A percentile compares a stretch with the other conserved stretches of the same genome.
Evolutionary conservation across 2,797 vertebrate genomes (phyloP).

Genomic region (Peromyscus aztecus): DNA sequence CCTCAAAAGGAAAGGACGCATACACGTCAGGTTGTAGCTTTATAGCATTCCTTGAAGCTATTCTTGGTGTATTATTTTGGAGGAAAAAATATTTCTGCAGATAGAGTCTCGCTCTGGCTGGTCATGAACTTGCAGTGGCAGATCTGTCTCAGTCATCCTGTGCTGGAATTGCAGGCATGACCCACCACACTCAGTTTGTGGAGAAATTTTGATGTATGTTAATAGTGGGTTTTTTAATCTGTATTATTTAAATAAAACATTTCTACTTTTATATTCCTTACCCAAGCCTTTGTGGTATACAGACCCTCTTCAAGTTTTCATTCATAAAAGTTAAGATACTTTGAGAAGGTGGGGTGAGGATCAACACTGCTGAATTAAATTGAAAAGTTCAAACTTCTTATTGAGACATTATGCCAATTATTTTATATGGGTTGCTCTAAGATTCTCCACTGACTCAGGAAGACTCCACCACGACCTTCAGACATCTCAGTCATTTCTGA

Average conservation of each 20-base stretch:
- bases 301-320: not conserved
- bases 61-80: not conserved
- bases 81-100: not conserved
- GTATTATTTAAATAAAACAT: slow-evolving; percentile 25
- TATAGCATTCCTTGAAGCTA: not conserved
- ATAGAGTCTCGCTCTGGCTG: not conserved
- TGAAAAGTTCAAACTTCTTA: slow-evolving; percentile 24
- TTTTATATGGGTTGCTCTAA: not conserved
- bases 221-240: not conserved
- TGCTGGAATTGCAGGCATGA: not conserved
- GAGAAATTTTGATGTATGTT: slow-evolving; percentile 16
- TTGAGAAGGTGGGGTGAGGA: not conserved
- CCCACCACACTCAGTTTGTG: not conserved
- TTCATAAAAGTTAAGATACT: slow-evolving; percentile 7
- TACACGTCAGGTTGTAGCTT: not conserved
- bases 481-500: slow-evolving; percentile 7
- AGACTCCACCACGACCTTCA: not conserved
- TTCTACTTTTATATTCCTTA: slow-evolving; percentile 1
- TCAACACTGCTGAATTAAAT: not conserved
- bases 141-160: not conserved
- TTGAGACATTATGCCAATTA: not conserved
- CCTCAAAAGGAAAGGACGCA: not conserved
- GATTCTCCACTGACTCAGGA: slow-evolving; percentile 8
- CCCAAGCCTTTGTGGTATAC: not conserved
- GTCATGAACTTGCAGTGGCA: not conserved